Base-by-base conservation (phyloP, 2,797 vertebrate genomes). In the Nothura maculosa region DNA sequence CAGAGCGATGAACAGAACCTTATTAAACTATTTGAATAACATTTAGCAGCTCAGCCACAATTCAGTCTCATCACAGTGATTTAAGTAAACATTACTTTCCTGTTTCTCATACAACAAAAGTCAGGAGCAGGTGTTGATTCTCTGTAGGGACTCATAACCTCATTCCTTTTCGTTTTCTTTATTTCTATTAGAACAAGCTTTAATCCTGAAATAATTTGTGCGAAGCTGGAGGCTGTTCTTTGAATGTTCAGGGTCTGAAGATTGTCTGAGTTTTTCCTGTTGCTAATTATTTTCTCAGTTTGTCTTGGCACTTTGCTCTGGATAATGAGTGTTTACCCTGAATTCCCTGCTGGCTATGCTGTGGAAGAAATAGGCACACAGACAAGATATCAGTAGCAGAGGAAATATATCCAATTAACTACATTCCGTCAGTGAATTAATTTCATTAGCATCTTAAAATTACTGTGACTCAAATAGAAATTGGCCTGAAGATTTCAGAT, bases 211-310 rank as follows among this genome's bases (percentile, higher is more conserved):
- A 87, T 74, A 87, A 85, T 90, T 82, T 9, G 0, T 75, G 52
- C 12, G 84, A 76, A 88, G 63, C 87, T 88, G 43, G 67, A 93
- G 77, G 74, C 38, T 70, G 57, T 84, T 81, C 60, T 67, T 69
- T 86, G 77, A 92, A 77, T 64, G 20, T 70, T 43, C 63, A 42
- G n/a, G 6, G 28, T 82, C 62, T 79, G 24, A 80, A 42, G 12
- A 52, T 21, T 78, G 43, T 34, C 84, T 90, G 42, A 54, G 38
- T 85, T 93, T 89, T 89, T 77, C n/a, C 64, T 74, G 13, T 77
- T 91, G 61, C 30, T 91, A 93, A 88, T 89, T 92, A 86, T 92
- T 94, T 94, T 91, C 67, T 64, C 22, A 24, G 77, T 84, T 93
- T 93, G 24, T 77, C 48, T 90, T 91, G 92, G 83, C 83, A 86